Base-by-base conservation (phyloP, 2,113 vertebrate species). In the Oostethus manadensis region DNA sequence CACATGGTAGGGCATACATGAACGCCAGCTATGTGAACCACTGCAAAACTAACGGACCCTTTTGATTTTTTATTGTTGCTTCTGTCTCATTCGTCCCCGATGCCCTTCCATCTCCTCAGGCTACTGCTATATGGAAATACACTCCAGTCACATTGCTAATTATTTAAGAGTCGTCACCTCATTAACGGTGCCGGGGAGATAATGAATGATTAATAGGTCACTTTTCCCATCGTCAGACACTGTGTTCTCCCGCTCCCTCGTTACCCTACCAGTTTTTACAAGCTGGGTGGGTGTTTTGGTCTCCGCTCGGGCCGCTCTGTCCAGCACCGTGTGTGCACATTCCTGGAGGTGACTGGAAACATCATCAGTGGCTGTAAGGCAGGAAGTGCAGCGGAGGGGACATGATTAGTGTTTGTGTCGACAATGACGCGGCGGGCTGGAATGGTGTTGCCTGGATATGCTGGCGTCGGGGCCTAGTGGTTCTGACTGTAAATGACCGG, bases 141-240 rank as follows among this genome's bases (percentile, higher is more conserved):
- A 80, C 82, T 86, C 76, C 80, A 87, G 77, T 84, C 79, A 84
- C 79, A 77, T 78, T 73, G 78, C 87, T 88, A 89, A 89, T 89
- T 89, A 90, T 87, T 87, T 81, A 89, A 87, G 81, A 86, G 81
- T 86, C 70, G 60, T 82, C 86, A 86, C 80, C 87, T 89, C 88
- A 89, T 89, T 89, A 89, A 84, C 79, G 82, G 86, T 48, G 59
- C 78, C 79, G 69, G 10, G 64, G 73, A 82, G 84, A 82, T 85
- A 85, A 89, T 89, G 86, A 90, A 89, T 88, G 85, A 90, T 90
- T 89, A 87, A 89, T 89, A 81, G 77, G 73, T 81, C 78, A 84
- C 81, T 79, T 80, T 77, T 76, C 76, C 69, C 71, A 47, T 77
- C 61, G 40, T 51, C 50, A 51, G 23, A 71, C 71, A 56, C 66